A percentile compares a stretch with the other conserved stretches of the same genome.
Evolutionary conservation across 2,888 invertebrate species (phyloP).

Genomic region (Sphaerophoria taeniata): DNA sequence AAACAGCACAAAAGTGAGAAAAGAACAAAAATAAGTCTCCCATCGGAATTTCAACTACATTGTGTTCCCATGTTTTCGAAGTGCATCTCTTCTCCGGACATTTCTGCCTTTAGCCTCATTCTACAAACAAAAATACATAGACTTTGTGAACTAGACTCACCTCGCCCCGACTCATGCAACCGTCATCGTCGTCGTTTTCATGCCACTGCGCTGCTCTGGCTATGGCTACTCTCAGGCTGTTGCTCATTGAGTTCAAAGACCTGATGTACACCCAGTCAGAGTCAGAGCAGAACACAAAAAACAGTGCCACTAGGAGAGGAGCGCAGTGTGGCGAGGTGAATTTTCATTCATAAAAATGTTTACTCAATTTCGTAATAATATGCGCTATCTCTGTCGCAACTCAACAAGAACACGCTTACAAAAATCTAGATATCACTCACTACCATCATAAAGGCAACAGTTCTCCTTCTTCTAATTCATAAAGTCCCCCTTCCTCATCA

Average conservation of each 20-base stretch:
- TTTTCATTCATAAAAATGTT: slow-evolving; percentile 80
- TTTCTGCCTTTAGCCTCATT: slow-evolving; percentile 32
- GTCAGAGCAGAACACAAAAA: slow-evolving; percentile 1
- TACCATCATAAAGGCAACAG: slow-evolving; percentile 40
- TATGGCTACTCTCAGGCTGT: slow-evolving; percentile 55
- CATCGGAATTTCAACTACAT: slow-evolving; percentile 63
- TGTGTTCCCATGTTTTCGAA: slow-evolving; percentile 59
- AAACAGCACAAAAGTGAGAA: neutral
- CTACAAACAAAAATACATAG: slow-evolving; percentile 34
- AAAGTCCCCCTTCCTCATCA: slow-evolving; percentile 13
- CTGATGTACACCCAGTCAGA: slow-evolving; percentile 74
- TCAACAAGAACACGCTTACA: slow-evolving; percentile 16
- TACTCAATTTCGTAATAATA: slow-evolving; percentile 77
- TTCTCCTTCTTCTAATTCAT: slow-evolving; percentile 5
- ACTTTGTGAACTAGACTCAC: slow-evolving; percentile 66
- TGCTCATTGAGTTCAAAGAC: slow-evolving; percentile 78
- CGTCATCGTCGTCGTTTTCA: slow-evolving; percentile 27
- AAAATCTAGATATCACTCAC: slow-evolving; percentile 12
- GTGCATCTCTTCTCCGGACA: slow-evolving; percentile 1
- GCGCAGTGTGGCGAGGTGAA: slow-evolving; percentile 33
- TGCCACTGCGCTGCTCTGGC: neutral
- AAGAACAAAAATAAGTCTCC: slow-evolving; percentile 43
- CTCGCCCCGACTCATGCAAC: neutral
- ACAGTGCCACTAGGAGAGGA: slow-evolving; percentile 3
- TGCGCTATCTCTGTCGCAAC: slow-evolving; percentile 68